Evolutionary conservation across 2,888 invertebrate species (phyloP), one percentile per base, ranked within the genome.

Genomic region (Ypsolopha sequella): DNA sequence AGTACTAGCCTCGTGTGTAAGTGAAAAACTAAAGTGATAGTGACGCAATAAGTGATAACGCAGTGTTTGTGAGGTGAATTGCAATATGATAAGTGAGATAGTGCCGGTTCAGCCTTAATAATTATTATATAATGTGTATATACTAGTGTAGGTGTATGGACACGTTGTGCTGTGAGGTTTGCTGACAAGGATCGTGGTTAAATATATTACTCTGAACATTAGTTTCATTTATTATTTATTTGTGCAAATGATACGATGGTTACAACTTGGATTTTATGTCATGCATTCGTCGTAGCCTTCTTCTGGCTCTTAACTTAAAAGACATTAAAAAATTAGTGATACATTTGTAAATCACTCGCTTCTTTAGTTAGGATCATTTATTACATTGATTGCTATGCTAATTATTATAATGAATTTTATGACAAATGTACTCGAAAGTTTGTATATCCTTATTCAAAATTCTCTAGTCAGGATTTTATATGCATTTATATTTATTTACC

Each of bases 101-200:
- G 60, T 68, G 77, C 78, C 77, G 68, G 69, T 70, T 66, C 66
- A 80, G 84, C 84, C 84, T 84, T 84, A 82, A 71, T 77, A 76
- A 76, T 71, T 73, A 76, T 71, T 73, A 61, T 59, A 66, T 73
- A 73, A 65, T 69, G 70, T 84, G 82, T 84, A 82, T 61, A 85
- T 84, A 82, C 58, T 79, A 80, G 76, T 60, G 60, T 80, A 58
- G 67, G 44, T 44, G 57, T 58, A 61, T 60, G 61, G 57, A 13
- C 56, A 60, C 53, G 76, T n/a, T n/a, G n/a, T 62, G 78, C 77
- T 78, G 81, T 80, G 80, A 79, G 70, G 65, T 61, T 60, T 62
- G 68, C 67, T 66, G 72, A 68, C 65, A 60, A 68, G 64, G 61
- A 68, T 65, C 63, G 68, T 70, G 69, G 71, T 73, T 63, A 68